These are phyloP conservation scores for Synanthedon formicaeformis DNA, from an alignment of 2,888 invertebrate genomes.

Conservation along the genomic window DNA sequence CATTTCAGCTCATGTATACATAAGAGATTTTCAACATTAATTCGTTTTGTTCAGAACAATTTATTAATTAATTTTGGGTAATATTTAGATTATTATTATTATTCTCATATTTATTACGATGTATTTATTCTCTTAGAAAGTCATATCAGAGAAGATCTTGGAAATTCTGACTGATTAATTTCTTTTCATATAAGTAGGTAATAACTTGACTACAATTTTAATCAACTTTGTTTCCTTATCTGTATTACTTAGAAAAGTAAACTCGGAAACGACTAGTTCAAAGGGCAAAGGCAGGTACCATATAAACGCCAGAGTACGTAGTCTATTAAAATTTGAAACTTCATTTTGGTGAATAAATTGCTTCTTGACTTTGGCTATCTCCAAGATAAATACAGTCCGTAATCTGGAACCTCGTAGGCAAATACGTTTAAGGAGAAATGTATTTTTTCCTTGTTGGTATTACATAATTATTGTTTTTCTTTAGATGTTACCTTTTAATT, in stretches of 20 bases:
- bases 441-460: conserved; percentile 15
- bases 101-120: too few relatives aligned
- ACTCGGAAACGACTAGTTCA: conserved; percentile 56
- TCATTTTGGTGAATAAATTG: conserved; percentile 61
- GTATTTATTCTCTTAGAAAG: too few relatives aligned
- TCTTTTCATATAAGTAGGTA: too few relatives aligned
- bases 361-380: conserved; percentile 57
- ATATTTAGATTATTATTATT: too few relatives aligned
- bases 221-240: too few relatives aligned
- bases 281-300: conserved; percentile 30
- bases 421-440: conserved; percentile 35
- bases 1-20: too few relatives aligned
- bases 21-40: too few relatives aligned
- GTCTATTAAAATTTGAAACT: conserved; percentile 65
- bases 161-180: too few relatives aligned
- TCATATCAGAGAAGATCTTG: too few relatives aligned
- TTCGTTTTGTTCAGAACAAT: too few relatives aligned
- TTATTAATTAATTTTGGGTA: too few relatives aligned
- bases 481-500: conserved; percentile 7
- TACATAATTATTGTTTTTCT: conserved; percentile 6
- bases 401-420: conserved; percentile 42
- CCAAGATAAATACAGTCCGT: conserved; percentile 50
- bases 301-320: conserved; percentile 32
- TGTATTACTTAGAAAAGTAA: conserved; percentile 28
- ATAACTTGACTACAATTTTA: too few relatives aligned